Base-by-base conservation (phyloP, 2,888 invertebrate genomes). In the Netelia inedita region DNA sequence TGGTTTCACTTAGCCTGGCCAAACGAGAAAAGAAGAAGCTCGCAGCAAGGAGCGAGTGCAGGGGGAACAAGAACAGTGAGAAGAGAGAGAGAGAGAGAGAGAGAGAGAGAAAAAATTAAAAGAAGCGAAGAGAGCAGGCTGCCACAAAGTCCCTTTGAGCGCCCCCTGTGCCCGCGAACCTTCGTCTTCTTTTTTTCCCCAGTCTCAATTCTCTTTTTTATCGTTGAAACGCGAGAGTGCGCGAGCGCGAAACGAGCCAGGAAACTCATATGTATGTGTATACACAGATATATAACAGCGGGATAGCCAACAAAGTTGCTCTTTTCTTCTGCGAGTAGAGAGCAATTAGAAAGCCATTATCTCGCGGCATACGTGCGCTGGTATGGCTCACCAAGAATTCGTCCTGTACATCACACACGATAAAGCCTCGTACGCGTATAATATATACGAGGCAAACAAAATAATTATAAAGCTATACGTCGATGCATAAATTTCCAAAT, bases 321-420 rank as follows among this genome's bases (percentile, higher is more conserved):
- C 65, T 55, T 53, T 41, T 55, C 82, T 57, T 73, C 50, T 69
- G 68, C 28, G 79, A 80, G 79, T 72, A 71, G 66, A 76, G 82
- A 85, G 89, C 89, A 91, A 91, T 91, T 91, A 91, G 92, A 91
- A 90, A 90, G 88, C 89, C 91, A 92, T 92, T 91, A 92, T 89
- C 88, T 86, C 83, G 71, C 57, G 43, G 21, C 63, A 59, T 85
- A 82, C 76, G 65, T 75, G 84, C 86, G 11, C 59, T 46, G 23
- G 65, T 71, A 79, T 79, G 72, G 72, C 68, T 73, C 55, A 10
- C 55, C 21, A 73, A 80, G 59, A 16, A 50, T 75, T 61, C 21
- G 53, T 53, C 65, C 16, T 9, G 69, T 72, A 55, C 21, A 75
- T 69, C 23, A n/a, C 19, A 6, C 23, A 14, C 21, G 16, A 46